Evolutionary conservation across 2,113 vertebrate genomes (phyloP).

Genomic region (Tursiops truncatus): DNA sequence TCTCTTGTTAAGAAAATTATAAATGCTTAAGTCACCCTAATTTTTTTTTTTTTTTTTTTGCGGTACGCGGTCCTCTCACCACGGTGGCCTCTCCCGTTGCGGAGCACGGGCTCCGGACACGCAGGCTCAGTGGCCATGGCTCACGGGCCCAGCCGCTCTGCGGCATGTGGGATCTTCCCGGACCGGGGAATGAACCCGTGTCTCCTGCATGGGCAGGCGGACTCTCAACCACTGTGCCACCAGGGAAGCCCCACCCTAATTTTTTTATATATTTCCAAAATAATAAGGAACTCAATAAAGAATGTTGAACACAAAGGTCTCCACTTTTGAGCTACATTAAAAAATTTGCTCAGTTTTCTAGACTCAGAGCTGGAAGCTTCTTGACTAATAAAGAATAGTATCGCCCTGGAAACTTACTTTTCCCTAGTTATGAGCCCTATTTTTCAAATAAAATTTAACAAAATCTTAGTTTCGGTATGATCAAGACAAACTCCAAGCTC

Average conservation of each 20-base stretch:
- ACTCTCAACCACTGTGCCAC: no score
- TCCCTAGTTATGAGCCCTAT: not conserved
- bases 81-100: fast-evolving
- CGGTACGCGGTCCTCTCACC: fast-evolving
- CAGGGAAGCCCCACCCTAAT: not conserved
- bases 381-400: not conserved
- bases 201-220: fast-evolving
- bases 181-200: fast-evolving
- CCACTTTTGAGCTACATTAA: not conserved
- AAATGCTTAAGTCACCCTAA: not conserved
- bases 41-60: not conserved
- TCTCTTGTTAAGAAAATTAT: not conserved
- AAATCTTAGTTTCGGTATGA: not conserved
- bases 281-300: not conserved
- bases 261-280: not conserved
- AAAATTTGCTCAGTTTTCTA: not conserved
- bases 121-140: no score
- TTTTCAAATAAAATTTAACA: not conserved
- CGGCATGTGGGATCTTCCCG: no score
- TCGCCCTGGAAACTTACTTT: no score
- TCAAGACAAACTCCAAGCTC: not conserved
- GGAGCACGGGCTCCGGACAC: no score
- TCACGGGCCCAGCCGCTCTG: no score
- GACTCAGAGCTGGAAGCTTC: not conserved
- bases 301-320: not conserved